phyloP scores from a whole-genome alignment of 2,888 invertebrate genomes.

The Microctonus aethiopoides region DNA sequence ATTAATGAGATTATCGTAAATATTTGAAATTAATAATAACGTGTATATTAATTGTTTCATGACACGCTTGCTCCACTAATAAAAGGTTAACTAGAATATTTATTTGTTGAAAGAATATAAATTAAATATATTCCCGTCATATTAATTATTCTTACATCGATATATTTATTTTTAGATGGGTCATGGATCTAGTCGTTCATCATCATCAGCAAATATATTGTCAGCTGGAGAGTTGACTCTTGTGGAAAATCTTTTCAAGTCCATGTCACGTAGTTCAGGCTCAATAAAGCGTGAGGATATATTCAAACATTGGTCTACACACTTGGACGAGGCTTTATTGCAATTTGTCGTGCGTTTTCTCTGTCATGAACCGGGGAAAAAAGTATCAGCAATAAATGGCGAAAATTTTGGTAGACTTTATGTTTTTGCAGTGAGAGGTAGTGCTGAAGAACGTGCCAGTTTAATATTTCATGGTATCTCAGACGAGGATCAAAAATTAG shows the following conservation, averaged over 20 bases:
- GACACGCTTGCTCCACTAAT: neutral
- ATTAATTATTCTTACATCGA: neutral
- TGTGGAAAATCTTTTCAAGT: slow-evolving; percentile 64
- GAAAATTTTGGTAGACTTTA: slow-evolving; percentile 63
- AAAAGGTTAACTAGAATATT: neutral
- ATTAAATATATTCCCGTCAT: neutral
- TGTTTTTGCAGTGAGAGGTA: slow-evolving; percentile 62
- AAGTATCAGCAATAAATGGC: slow-evolving; percentile 59
- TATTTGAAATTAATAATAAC: neutral
- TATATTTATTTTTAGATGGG: slow-evolving; percentile 56
- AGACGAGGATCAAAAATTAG: slow-evolving; percentile 60
- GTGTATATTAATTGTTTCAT: neutral
- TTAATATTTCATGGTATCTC: slow-evolving; percentile 59
- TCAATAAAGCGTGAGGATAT: slow-evolving; percentile 65
- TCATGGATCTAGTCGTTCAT: slow-evolving; percentile 61
- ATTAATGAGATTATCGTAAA: neutral
- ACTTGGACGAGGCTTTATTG: slow-evolving; percentile 59
- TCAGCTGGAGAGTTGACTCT: slow-evolving; percentile 61
- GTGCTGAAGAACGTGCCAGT: slow-evolving; percentile 58
- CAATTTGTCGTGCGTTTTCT: slow-evolving; percentile 63
- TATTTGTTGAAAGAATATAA: neutral
- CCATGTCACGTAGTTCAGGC: slow-evolving; percentile 65
- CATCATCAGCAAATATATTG: slow-evolving; percentile 61
- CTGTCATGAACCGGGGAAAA: slow-evolving; percentile 63
- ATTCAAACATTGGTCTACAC: slow-evolving; percentile 64